Base-by-base conservation (phyloP, 2,888 invertebrate genomes). In the Cerastis leucographa region DNA sequence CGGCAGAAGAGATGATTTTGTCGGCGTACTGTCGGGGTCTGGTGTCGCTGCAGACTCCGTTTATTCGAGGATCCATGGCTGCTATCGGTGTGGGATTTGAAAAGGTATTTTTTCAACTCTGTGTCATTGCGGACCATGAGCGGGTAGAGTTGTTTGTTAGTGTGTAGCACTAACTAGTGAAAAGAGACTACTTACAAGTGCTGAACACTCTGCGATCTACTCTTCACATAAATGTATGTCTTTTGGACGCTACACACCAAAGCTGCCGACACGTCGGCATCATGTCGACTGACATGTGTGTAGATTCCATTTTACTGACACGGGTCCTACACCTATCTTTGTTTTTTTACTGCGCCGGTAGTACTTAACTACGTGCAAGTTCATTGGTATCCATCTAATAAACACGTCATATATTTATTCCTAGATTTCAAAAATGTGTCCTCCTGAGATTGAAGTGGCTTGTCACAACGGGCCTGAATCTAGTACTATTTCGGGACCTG, bases 1-100 rank as follows among this genome's bases (percentile, higher is more conserved):
- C 99, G 0, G 97, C 98, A 0, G 98, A 99, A 90, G 98, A 99
- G 94, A 98, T 98, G 96, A 97, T 99, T 66, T 93, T 98, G 29
- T 97, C 59, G 29, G 98, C 99, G 0, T 99, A 99, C 93, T 98
- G 98, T 90, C 97, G 99, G 81, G 99, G 98, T 1, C 95, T 97
- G 73, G 98, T 98, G 2, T 98, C 98, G 22, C 85, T 97, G 25
- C 97, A 98, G 83, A 97, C 97, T 2, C 96, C 97, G 25, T 97
- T 98, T 79, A 97, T 98, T 54, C 94, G 92, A 5, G 99, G 98
- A 25, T 98, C 98, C 14, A 99, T 99, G 99, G 99, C 99, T 29
- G 99, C 99, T 6, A 97, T 99, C 19, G 99, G 98, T 1, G 86
- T 97, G 42, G 97, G 97, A 2, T 97, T 96, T 82, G 91, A 96